Conservation (phyloP, 1,140 invertebrate species). For the Drosophila triauraria region DNA sequence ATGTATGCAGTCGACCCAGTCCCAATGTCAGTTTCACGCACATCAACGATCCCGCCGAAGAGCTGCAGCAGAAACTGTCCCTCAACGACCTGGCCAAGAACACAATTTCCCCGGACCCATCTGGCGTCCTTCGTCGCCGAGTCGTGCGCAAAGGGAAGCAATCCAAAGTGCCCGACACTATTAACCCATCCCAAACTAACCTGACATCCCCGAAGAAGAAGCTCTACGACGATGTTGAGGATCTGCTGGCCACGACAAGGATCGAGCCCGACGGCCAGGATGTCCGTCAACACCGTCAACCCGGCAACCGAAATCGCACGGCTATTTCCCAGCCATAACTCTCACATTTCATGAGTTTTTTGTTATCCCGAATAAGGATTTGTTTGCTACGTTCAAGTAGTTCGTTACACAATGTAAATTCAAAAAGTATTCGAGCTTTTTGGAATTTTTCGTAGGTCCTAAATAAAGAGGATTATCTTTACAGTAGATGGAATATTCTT, state of each 20-base stretch:
- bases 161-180: background rate
- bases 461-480: conserved; percentile 1
- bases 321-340: background rate
- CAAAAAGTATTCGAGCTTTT: background rate
- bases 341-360: background rate
- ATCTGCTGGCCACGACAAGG: conserved; percentile 20
- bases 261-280: conserved; percentile 17
- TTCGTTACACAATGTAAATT: conserved; percentile 4
- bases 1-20: conserved; percentile 6
- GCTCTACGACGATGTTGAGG: conserved; percentile 19
- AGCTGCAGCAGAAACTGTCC: background rate
- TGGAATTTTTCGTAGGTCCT: background rate
- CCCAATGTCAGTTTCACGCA: background rate
- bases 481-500: background rate
- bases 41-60: background rate
- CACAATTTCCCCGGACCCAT: background rate
- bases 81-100: conserved; percentile 17
- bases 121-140: background rate
- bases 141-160: conserved; percentile 1
- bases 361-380: background rate
- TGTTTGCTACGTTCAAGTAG: background rate
- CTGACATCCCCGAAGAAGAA: conserved; percentile 1
- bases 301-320: background rate
- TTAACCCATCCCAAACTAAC: background rate
- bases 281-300: conserved; percentile 10